These are phyloP conservation scores for Oreochromis aureus DNA, from an alignment of 2,113 vertebrate species.

Conservation along the genomic window DNA sequence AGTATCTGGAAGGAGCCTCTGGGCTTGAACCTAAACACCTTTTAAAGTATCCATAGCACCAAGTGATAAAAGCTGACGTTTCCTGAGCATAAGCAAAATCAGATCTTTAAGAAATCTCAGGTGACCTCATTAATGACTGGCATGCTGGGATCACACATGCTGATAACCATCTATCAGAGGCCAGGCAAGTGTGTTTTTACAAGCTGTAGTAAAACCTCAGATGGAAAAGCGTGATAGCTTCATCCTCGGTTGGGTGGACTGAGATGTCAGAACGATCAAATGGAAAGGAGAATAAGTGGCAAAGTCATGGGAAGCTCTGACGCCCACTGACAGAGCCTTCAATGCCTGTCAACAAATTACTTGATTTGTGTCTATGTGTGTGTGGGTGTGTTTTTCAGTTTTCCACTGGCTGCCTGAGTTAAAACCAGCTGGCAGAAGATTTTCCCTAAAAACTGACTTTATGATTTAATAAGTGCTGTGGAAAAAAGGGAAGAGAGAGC, in stretches of 20 bases:
- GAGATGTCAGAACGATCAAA: slow-evolving; percentile 37
- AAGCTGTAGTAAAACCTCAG: slow-evolving; percentile 1
- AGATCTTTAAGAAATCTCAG: background rate
- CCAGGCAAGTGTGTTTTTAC: background rate
- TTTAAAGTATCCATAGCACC: background rate
- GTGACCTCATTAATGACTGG: background rate
- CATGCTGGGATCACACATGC: background rate
- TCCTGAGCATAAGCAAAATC: background rate
- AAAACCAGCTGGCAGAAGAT: background rate
- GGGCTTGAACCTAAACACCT: background rate
- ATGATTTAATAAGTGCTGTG: background rate
- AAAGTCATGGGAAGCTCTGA: slow-evolving; percentile 14
- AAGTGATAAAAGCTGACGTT: background rate
- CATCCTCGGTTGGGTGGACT: background rate
- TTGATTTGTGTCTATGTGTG: background rate
- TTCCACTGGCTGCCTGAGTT: background rate
- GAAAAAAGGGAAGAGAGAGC: background rate
- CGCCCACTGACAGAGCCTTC: slow-evolving; percentile 12
- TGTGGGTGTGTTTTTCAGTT: background rate
- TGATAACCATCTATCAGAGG: background rate
- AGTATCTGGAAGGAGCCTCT: background rate
- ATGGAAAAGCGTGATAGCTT: background rate
- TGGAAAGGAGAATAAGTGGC: slow-evolving; percentile 4
- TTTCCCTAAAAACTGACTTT: background rate
- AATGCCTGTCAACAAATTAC: slow-evolving; percentile 9